Percentiles rank a stretch among this genome's conserved stretches.
phyloP scores from a whole-genome alignment of 1,140 invertebrate species.

The Popillia japonica region DNA sequence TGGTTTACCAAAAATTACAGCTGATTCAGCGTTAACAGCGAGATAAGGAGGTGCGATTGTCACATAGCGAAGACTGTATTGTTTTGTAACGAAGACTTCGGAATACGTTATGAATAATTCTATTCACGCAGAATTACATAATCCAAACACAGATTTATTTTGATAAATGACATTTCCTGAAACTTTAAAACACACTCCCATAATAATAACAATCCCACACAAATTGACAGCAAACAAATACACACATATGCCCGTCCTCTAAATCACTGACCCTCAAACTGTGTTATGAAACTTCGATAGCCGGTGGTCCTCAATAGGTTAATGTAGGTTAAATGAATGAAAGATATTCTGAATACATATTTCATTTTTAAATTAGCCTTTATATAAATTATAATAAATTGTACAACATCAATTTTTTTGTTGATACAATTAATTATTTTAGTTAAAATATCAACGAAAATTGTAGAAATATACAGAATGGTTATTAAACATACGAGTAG shows the following conservation, averaged over 20 bases:
- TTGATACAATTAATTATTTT: too few species aligned
- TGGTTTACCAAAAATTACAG: conserved; percentile 23
- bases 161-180: conserved; percentile 31
- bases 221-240: conserved; percentile 19
- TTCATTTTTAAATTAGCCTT: background rate
- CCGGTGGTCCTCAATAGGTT: background rate
- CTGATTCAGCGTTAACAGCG: conserved; percentile 17
- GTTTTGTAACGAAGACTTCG: background rate
- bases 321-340: background rate
- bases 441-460: too few species aligned
- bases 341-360: background rate
- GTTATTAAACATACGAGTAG: too few species aligned
- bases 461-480: too few species aligned
- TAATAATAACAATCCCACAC: conserved; percentile 27
- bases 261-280: conserved; percentile 7
- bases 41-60: conserved; percentile 10
- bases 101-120: background rate
- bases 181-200: conserved; percentile 31
- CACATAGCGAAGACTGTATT: conserved; percentile 32
- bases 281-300: background rate
- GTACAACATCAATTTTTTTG: background rate
- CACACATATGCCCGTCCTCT: background rate
- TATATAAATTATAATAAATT: background rate
- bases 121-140: conserved; percentile 26
- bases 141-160: background rate